A percentile compares a stretch with the other conserved stretches of the same genome.
These are phyloP conservation scores for Meriones unguiculatus DNA, from an alignment of 2,113 vertebrate species.

Conservation along the genomic window DNA sequence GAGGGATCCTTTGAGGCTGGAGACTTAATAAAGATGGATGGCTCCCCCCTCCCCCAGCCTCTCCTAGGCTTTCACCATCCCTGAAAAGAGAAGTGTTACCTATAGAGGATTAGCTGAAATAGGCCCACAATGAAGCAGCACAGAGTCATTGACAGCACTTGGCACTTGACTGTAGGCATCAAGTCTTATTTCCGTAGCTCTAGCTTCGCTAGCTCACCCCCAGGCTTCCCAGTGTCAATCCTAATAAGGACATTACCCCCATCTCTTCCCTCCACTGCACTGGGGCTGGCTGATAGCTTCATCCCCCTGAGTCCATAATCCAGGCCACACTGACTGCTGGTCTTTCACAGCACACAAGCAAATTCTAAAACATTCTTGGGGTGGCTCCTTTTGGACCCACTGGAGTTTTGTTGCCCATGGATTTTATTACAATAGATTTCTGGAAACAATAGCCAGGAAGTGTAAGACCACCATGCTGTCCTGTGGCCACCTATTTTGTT, in stretches of 20 bases:
- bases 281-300: constrained; percentile 14
- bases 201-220: not conserved
- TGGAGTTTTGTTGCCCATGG: not conserved
- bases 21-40: constrained; percentile 55
- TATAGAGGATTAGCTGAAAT: constrained; percentile 45
- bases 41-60: not conserved
- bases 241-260: not conserved
- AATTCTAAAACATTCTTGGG: constrained; percentile 42
- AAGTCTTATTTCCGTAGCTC: constrained; percentile 53
- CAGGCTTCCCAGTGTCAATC: not conserved
- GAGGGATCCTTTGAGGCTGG: not conserved
- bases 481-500: not conserved
- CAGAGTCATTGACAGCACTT: not conserved
- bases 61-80: not conserved
- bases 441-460: constrained; percentile 3
- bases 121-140: constrained; percentile 47
- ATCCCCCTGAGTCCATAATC: not conserved
- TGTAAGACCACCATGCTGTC: not conserved
- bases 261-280: fast-evolving
- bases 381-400: constrained; percentile 5
- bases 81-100: constrained; percentile 58
- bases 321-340: not conserved
- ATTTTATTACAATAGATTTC: constrained; percentile 8
- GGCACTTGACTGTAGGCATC: not conserved
- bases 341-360: not conserved